phyloP scores from a whole-genome alignment of 1,140 invertebrate genomes.

The Temnothorax nylanderi region DNA sequence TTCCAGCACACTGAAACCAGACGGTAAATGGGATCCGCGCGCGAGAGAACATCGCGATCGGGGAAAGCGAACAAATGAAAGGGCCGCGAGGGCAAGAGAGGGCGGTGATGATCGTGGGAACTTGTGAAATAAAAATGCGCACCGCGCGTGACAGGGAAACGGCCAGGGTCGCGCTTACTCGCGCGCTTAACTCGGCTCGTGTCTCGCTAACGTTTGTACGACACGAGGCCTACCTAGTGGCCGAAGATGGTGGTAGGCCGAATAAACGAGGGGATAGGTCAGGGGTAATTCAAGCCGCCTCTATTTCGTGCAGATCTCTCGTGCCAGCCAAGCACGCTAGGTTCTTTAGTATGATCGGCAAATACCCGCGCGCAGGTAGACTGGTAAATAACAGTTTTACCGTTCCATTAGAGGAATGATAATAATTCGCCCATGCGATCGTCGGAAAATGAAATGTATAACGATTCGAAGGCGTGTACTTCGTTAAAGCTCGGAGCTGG shows the following conservation, averaged over 20 bases:
- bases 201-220: slow-evolving; percentile 60
- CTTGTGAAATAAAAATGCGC: neutral
- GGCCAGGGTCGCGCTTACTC: neutral
- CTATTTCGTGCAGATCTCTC: slow-evolving; percentile 59
- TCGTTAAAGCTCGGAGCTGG: neutral
- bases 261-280: neutral
- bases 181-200: neutral
- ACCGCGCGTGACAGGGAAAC: neutral
- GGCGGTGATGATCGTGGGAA: neutral
- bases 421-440: slow-evolving; percentile 40
- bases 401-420: slow-evolving; percentile 36
- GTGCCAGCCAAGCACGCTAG: slow-evolving; percentile 64
- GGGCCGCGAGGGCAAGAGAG: neutral
- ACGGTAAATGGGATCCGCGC: neutral
- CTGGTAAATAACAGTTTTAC: slow-evolving; percentile 33
- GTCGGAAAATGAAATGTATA: slow-evolving; percentile 30
- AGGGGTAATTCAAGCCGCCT: slow-evolving; percentile 59
- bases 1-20: slow-evolving; percentile 84
- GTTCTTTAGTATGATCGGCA: slow-evolving; percentile 68
- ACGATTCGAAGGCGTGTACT: neutral
- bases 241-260: neutral
- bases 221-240: slow-evolving; percentile 39
- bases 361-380: slow-evolving; percentile 40
- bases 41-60: neutral
- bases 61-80: neutral